phyloP scores from a whole-genome alignment of 2,888 invertebrate genomes.

The Hemaris fuciformis region DNA sequence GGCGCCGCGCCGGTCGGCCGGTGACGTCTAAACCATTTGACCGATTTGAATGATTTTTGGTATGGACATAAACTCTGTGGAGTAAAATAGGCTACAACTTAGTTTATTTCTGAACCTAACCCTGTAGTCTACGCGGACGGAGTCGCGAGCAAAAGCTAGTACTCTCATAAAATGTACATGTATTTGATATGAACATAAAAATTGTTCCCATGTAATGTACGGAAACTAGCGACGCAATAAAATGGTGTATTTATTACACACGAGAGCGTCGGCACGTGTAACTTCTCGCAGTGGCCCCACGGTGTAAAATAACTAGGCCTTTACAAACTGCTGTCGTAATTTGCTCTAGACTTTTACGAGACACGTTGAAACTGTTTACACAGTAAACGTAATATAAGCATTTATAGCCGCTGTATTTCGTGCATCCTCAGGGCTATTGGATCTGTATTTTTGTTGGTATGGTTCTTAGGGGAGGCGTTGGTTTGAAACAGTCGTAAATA shows the following conservation, averaged over 20 bases:
- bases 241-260: conserved; percentile 3
- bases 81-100: too few species aligned
- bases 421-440: background rate
- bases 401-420: background rate
- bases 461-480: background rate
- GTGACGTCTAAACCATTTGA: too few species aligned
- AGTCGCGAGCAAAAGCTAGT: too few species aligned
- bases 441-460: background rate
- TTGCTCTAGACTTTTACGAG: conserved; percentile 25
- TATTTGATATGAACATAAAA: background rate
- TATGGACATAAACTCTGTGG: too few species aligned
- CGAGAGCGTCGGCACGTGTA: background rate
- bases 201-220: background rate
- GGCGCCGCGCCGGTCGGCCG: too few species aligned
- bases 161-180: background rate
- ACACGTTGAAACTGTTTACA: conserved; percentile 13
- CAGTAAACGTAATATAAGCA: conserved; percentile 4
- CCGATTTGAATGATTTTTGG: too few species aligned
- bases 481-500: background rate
- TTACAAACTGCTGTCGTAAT: conserved; percentile 19
- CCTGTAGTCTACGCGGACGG: too few species aligned
- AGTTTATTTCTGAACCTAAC: too few species aligned
- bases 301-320: conserved; percentile 11
- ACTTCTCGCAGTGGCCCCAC: background rate
- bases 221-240: conserved; percentile 2